Conservation (phyloP, 2,888 invertebrate genomes). For the Diabrotica balteata region DNA sequence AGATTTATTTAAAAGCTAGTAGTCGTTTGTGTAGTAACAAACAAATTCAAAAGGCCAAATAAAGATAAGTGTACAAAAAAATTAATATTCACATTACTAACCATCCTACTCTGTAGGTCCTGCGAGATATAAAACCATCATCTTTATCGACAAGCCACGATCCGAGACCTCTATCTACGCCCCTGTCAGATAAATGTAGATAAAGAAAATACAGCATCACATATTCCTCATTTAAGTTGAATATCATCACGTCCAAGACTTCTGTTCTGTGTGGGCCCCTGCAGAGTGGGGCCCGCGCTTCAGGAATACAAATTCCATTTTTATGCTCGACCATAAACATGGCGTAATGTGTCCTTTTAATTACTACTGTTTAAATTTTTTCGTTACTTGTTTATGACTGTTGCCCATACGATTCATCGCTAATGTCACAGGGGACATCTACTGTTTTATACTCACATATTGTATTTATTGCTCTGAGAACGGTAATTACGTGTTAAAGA, state of each 20-base stretch:
- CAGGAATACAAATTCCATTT: conserved; percentile 53
- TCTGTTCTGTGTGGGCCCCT: conserved; percentile 51
- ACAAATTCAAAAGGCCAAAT: neutral
- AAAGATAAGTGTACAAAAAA: neutral
- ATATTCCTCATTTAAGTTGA: conserved; percentile 56
- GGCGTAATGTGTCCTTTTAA: conserved; percentile 54
- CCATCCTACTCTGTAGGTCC: too few relatives aligned
- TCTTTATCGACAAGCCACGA: too few relatives aligned
- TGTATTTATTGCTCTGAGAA: too few relatives aligned
- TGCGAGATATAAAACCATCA: too few relatives aligned
- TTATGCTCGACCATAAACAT: conserved; percentile 48
- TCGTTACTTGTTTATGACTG: neutral
- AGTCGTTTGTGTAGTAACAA: neutral
- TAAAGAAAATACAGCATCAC: conserved; percentile 18
- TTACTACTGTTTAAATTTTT: conserved; percentile 48
- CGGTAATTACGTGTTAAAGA: too few relatives aligned
- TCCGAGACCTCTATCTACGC: neutral
- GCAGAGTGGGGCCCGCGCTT: conserved; percentile 48
- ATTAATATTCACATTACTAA: too few relatives aligned
- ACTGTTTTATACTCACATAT: too few relatives aligned
- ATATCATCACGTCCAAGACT: conserved; percentile 58
- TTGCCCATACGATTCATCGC: too few relatives aligned
- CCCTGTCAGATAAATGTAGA: conserved; percentile 10
- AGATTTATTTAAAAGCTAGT: neutral
- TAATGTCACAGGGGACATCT: neutral